Evolutionary conservation across 2,888 invertebrate genomes (phyloP).

Genomic region (Maniola hyperantus): DNA sequence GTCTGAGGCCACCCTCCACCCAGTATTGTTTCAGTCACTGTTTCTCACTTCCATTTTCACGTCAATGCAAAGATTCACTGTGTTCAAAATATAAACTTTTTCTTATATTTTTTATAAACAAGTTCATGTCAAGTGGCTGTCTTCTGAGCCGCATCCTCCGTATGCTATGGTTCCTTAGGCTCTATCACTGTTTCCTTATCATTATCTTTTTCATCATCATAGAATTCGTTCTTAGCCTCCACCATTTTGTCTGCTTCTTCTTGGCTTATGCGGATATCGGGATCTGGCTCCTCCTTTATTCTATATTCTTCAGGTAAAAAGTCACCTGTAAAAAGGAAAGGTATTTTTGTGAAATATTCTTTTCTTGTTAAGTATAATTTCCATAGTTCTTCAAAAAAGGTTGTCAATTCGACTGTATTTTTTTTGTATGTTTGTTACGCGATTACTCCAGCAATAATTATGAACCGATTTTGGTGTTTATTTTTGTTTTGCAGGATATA

Average conservation of each 20-base stretch:
- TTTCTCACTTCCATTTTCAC: conserved; percentile 7
- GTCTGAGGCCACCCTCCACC: background rate
- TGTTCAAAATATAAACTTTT: conserved; percentile 23
- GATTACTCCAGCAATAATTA: too few species aligned
- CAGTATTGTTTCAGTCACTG: conserved; percentile 6
- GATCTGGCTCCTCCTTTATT: conserved; percentile 90
- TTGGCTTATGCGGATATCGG: conserved; percentile 89
- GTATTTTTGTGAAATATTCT: background rate
- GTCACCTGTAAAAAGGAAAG: conserved; percentile 79
- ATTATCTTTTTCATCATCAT: conserved; percentile 94
- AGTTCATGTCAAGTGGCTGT: conserved; percentile 62
- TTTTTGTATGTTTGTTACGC: too few species aligned
- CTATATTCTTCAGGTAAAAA: conserved; percentile 88
- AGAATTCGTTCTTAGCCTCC: conserved; percentile 94
- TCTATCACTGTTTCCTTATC: conserved; percentile 85
- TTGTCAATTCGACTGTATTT: too few species aligned
- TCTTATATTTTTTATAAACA: conserved; percentile 40
- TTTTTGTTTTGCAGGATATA: too few species aligned
- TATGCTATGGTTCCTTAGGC: conserved; percentile 73
- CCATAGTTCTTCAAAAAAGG: too few species aligned
- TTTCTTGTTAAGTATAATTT: too few species aligned
- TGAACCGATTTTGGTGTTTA: too few species aligned
- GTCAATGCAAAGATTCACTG: conserved; percentile 3
- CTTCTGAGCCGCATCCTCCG: conserved; percentile 56
- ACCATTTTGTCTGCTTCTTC: conserved; percentile 92